These are phyloP conservation scores for Agrotis exclamationis DNA, from an alignment of 2,888 invertebrate genomes.

Conservation along the genomic window DNA sequence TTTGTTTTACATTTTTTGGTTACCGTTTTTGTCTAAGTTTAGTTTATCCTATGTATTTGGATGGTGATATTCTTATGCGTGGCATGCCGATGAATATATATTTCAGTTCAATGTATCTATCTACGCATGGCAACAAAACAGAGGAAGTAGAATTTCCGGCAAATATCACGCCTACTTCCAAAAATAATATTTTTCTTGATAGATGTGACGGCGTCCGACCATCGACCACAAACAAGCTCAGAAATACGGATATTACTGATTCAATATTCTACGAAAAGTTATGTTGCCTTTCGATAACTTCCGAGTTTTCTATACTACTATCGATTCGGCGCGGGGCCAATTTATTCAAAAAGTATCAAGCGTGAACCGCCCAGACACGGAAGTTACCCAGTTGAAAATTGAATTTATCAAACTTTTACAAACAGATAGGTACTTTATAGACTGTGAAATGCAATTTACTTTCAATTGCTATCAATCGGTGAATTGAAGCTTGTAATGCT, in stretches of 20 bases:
- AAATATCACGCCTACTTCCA: constrained; percentile 62
- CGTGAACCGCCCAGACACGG: constrained; percentile 85
- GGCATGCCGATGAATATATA: constrained; percentile 28
- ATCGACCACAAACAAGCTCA: constrained; percentile 70
- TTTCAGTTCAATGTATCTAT: constrained; percentile 29
- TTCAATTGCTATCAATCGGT: constrained; percentile 84
- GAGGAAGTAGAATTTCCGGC: constrained; percentile 71
- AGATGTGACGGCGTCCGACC: constrained; percentile 64
- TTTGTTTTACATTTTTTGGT: too few species aligned
- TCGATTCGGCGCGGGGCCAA: constrained; percentile 83
- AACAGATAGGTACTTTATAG: constrained; percentile 87
- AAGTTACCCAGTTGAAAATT: constrained; percentile 88
- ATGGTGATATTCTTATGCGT: background rate
- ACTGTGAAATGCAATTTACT: constrained; percentile 89
- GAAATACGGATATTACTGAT: constrained; percentile 75
- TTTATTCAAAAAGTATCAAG: constrained; percentile 89
- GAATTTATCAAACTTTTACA: constrained; percentile 90
- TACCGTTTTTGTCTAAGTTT: too few species aligned
- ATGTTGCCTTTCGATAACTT: constrained; percentile 72
- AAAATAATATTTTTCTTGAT: constrained; percentile 68
- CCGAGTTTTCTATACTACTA: constrained; percentile 79
- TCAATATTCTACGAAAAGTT: constrained; percentile 75
- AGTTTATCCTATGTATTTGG: too few species aligned
- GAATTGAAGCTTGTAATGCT: constrained; percentile 76
- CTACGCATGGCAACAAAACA: constrained; percentile 48